These are phyloP conservation scores for Odontomyia ornata DNA, from an alignment of 2,888 invertebrate genomes.

Conservation along the genomic window DNA sequence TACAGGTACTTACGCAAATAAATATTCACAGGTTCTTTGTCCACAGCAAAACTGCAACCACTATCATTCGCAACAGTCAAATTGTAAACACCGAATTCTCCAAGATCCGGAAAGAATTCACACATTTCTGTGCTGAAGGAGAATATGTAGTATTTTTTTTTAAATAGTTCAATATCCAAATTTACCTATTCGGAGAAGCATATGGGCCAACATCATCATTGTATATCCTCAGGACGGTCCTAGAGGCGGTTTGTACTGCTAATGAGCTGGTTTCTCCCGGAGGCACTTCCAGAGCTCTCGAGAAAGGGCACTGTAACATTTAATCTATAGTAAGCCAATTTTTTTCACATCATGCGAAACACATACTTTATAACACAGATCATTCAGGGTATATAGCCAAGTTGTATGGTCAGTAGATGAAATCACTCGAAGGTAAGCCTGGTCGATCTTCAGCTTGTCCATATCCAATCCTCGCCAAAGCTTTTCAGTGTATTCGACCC, in stretches of 20 bases:
- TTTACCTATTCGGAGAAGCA: neutral
- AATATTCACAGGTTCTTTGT: neutral
- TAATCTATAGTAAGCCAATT: neutral
- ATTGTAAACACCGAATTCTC: constrained; percentile 7
- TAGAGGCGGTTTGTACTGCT: neutral
- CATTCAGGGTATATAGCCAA: neutral
- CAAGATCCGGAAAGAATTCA: neutral
- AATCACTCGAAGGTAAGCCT: neutral
- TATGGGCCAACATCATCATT: neutral
- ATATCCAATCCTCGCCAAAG: neutral
- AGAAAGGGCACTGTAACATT: neutral
- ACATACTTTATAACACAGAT: neutral
- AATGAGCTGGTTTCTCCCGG: neutral
- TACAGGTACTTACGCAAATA: constrained; percentile 12
- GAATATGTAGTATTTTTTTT: neutral
- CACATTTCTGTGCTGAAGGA: neutral
- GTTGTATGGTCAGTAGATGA: neutral
- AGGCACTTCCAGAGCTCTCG: neutral
- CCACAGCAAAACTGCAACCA: neutral
- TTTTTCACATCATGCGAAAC: neutral
- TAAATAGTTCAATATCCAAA: neutral
- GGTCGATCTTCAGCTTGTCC: neutral
- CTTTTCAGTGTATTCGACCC: neutral
- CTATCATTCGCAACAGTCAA: neutral
- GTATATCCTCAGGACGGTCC: neutral